Evolutionary conservation across 1,140 invertebrate species (phyloP), one percentile per base, ranked within the genome.

Genomic region (Panulirus ornatus): DNA sequence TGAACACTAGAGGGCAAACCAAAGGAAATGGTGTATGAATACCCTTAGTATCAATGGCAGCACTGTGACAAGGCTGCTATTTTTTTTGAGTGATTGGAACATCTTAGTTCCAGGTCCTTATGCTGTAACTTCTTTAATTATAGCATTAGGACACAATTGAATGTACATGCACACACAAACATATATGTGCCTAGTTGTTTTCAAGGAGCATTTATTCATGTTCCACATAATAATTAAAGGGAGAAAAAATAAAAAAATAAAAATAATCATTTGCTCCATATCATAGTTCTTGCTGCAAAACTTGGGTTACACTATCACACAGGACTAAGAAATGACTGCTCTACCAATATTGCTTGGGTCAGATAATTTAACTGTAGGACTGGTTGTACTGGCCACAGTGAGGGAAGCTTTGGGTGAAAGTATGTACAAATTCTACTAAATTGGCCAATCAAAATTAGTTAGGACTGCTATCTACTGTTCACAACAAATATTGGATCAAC

Each of bases 341-440:
- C 51, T 54, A 54, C 51, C 51, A 54, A 54, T 54, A 54, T 54
- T 54, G 19, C 9, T 22, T 54, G 19, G 51, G 51, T 54, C 22
- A 19, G 51, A 2, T 54, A 54, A 54, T 54, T 54, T 54, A 9
- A 16, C 2, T 54, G 8, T 54, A 76, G 44, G 76, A 79, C 47
- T 54, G 70, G 84, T 76, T 86, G 71, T 86, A 86, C 84, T 86
- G 84, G 84, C 84, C 84, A 86, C 84, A 86, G 82, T 84, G 40
- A 84, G 47, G 78, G 82, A 70, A 44, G 47, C 36, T 86, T 86
- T 22, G 58, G 51, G 58, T 34, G 51, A 51, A 75, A 76, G 47
- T 86, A 70, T 86, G 38, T 47, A 76, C 40, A 78, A 36, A 27
- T 70, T 86, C 71, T 86, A 86, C 84, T 76, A 86, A 36, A 86